Conservation (phyloP, 37 sponge, comb jelly and placozoan species). For the Hexactinellida sp. region DNA sequence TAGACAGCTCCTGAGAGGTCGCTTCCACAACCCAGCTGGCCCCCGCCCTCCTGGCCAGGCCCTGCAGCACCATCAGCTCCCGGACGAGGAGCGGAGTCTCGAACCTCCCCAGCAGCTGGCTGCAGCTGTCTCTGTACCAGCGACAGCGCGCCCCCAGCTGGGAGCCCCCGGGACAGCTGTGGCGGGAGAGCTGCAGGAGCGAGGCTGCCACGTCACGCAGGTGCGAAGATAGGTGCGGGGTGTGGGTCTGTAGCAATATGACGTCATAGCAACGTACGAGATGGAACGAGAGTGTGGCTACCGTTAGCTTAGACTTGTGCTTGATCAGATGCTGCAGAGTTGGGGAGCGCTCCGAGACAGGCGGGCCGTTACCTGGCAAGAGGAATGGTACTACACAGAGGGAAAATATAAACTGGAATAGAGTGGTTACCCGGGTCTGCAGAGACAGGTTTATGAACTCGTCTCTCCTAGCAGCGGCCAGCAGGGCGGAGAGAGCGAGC, state of each 20-base stretch:
- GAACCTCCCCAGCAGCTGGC: neutral
- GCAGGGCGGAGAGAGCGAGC: neutral
- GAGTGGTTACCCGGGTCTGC: neutral
- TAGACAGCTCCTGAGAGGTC: neutral
- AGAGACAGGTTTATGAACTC: neutral
- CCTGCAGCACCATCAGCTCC: neutral
- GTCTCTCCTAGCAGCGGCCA: neutral
- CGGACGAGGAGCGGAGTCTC: neutral
- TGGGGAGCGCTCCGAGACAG: neutral
- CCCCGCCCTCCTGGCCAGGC: neutral
- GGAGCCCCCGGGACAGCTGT: neutral
- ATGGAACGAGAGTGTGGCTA: neutral
- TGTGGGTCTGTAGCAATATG: neutral
- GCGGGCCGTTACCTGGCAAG: neutral
- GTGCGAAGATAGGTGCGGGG: neutral
- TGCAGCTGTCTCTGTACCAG: neutral
- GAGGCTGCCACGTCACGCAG: neutral
- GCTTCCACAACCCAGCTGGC: neutral
- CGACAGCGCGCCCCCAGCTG: neutral
- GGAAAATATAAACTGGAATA: neutral
- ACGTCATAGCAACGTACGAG: neutral
- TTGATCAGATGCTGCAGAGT: neutral
- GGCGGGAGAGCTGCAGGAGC: neutral
- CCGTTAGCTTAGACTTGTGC: conserved; percentile 5
- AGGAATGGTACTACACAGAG: neutral